These are phyloP conservation scores for Anthopleura sola DNA, from an alignment of 64 coral and sea anemone species.

Conservation along the genomic window DNA sequence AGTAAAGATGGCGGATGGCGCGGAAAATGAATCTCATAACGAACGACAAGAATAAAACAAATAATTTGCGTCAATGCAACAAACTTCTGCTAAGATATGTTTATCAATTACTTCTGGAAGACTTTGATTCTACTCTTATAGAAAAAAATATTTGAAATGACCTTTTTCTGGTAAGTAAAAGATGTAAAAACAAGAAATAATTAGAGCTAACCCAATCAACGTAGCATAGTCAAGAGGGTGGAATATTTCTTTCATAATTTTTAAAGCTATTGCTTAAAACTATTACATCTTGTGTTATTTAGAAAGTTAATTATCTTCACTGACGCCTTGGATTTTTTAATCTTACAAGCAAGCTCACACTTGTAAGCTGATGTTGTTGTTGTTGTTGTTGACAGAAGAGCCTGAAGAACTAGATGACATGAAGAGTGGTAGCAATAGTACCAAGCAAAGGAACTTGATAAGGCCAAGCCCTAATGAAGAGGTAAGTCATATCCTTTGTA, in stretches of 20 bases:
- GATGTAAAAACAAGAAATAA: background rate
- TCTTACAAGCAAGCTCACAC: too few relatives aligned
- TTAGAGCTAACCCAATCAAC: too few relatives aligned
- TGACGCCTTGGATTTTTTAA: too few relatives aligned
- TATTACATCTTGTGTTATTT: too few relatives aligned
- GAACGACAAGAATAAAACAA: background rate
- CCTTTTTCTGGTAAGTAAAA: background rate
- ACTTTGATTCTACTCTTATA: background rate
- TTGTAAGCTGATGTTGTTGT: background rate
- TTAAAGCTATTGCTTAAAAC: too few relatives aligned
- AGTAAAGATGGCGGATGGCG: slow-evolving; percentile 24
- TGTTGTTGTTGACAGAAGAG: background rate
- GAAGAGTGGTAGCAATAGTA: background rate
- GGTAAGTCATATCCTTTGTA: background rate
- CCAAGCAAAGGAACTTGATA: slow-evolving; percentile 19
- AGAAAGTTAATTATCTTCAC: too few relatives aligned
- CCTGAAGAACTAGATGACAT: background rate
- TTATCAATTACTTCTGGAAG: background rate
- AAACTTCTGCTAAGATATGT: background rate
- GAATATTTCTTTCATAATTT: background rate
- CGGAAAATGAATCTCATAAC: slow-evolving; percentile 26
- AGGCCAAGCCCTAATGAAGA: slow-evolving; percentile 59
- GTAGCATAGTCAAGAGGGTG: too few relatives aligned
- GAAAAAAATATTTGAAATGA: background rate
- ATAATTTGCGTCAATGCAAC: background rate